Base-by-base conservation (phyloP, 92 coral and sea anemone genomes). In the Umimayanthus chanpuru region DNA sequence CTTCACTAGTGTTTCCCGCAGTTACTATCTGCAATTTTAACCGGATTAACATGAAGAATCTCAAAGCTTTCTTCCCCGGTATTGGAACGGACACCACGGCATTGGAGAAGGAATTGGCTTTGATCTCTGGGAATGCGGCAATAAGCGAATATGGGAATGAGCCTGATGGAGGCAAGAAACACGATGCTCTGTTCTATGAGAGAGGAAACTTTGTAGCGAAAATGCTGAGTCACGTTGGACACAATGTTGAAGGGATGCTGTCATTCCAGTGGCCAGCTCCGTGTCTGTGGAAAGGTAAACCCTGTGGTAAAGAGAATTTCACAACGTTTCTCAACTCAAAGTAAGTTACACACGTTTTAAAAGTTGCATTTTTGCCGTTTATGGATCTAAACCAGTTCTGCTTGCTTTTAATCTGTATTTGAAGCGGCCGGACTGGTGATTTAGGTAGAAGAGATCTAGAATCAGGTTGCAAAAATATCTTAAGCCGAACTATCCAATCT, bases 241-340 rank as follows among this genome's bases (percentile, higher is more conserved):
- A 82, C 41, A 26, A 4, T 4, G 16, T 26, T 25, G 38, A 11
- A 43, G 76, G 86, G 41, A 82, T 82, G 86, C 86, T 82, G 12
- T 82, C 77, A 26, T 41, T 82, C 16, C 29, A 26, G 18, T 82
- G 86, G 86, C 86, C 86, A 16, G 40, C 64, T 1, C 86, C 86
- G 21, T 82, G 86, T 68, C 73, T 82, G 86, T 82, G 86, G 86
- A 82, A 67, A 68, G 76, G 86, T 16, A 82, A 68, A 43, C 14
- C 8, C 0, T 82, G 86, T 41, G 86, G 76, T 11, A 26, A 77
- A 2, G 55, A 68, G 73, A 82, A 65, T 32, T 82, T 82, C 36
- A 82, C 86, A 68, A 11, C 77, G 15, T 26, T 82, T 82, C n/a
- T 43, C n/a, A 82, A 68, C 47, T 12, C 77, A 12, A 82, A 30